Conservation (phyloP, 2,888 invertebrate species). For the Dicyrtoma fusca region DNA sequence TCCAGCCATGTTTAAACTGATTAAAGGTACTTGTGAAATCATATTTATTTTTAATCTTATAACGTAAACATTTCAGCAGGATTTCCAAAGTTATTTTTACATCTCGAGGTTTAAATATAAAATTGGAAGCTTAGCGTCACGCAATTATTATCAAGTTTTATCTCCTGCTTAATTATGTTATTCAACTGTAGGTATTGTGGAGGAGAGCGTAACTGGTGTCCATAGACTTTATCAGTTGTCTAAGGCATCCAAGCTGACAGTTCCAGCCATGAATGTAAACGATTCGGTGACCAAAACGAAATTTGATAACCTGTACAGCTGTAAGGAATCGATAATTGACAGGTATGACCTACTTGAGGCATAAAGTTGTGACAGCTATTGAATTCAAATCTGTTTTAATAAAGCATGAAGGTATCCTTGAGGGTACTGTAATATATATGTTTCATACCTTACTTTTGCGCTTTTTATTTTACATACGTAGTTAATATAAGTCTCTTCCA, state of each 20-base stretch:
- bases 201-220: constrained; percentile 97
- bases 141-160: neutral
- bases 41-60: neutral
- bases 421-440: too few relatives aligned
- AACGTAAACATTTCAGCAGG: too few relatives aligned
- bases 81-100: too few relatives aligned
- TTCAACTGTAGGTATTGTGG: constrained; percentile 77
- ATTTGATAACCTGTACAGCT: constrained; percentile 95
- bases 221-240: constrained; percentile 94
- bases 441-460: too few relatives aligned
- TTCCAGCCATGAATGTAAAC: constrained; percentile 98
- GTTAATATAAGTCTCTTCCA: too few relatives aligned
- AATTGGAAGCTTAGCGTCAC: too few relatives aligned
- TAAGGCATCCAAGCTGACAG: constrained; percentile 88
- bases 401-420: too few relatives aligned
- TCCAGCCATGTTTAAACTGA: constrained; percentile 87
- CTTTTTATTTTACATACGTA: too few relatives aligned
- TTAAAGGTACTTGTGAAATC: constrained; percentile 69
- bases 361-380: neutral
- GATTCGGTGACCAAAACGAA: constrained; percentile 98
- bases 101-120: too few relatives aligned
- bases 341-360: constrained; percentile 66
- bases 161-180: neutral
- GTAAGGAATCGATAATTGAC: constrained; percentile 87
- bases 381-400: too few relatives aligned